A percentile compares a stretch with the other conserved stretches of the same genome.
phyloP scores from a whole-genome alignment of 2,888 invertebrate genomes.

The Ennomos quercinarius region DNA sequence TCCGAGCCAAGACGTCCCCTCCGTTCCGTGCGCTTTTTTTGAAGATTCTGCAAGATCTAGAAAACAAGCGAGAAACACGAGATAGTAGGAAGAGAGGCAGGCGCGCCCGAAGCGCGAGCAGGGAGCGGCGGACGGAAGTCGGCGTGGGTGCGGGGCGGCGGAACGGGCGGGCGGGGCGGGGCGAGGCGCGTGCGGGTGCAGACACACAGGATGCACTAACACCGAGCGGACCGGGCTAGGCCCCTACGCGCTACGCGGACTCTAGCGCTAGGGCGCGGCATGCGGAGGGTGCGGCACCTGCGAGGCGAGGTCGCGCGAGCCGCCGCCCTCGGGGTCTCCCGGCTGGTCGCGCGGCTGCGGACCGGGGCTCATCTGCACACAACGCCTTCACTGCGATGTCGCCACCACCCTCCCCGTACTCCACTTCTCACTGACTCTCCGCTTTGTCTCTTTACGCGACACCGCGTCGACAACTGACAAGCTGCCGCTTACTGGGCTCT shows the following conservation, averaged over 20 bases:
- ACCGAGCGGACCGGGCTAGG: slow-evolving; percentile 78
- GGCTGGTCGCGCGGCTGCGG: slow-evolving; percentile 80
- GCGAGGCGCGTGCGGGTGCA: slow-evolving; percentile 57
- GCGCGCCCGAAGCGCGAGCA: slow-evolving; percentile 75
- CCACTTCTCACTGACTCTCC: slow-evolving; percentile 84
- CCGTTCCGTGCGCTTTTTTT: slow-evolving; percentile 99
- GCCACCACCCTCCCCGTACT: slow-evolving; percentile 75
- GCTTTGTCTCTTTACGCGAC: slow-evolving; percentile 54
- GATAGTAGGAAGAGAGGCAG: slow-evolving; percentile 90
- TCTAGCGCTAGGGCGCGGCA: slow-evolving; percentile 62
- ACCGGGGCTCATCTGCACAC: slow-evolving; percentile 84
- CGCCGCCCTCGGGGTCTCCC: slow-evolving; percentile 70
- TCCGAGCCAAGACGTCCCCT: slow-evolving; percentile 98
- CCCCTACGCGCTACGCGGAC: slow-evolving; percentile 65
- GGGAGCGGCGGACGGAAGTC: slow-evolving; percentile 66
- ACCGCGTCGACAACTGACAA: slow-evolving; percentile 29
- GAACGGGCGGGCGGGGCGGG: slow-evolving; percentile 65
- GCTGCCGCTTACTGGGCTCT: slow-evolving; percentile 31
- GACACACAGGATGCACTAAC: slow-evolving; percentile 78
- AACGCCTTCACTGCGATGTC: slow-evolving; percentile 79
- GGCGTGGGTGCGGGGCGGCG: slow-evolving; percentile 66
- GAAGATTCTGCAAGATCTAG: slow-evolving; percentile 99
- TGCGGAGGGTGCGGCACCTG: slow-evolving; percentile 77
- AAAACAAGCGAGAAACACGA: slow-evolving; percentile 96
- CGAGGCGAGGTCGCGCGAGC: slow-evolving; percentile 80